phyloP scores from a whole-genome alignment of 2,113 vertebrate species.

The Channa argus region DNA sequence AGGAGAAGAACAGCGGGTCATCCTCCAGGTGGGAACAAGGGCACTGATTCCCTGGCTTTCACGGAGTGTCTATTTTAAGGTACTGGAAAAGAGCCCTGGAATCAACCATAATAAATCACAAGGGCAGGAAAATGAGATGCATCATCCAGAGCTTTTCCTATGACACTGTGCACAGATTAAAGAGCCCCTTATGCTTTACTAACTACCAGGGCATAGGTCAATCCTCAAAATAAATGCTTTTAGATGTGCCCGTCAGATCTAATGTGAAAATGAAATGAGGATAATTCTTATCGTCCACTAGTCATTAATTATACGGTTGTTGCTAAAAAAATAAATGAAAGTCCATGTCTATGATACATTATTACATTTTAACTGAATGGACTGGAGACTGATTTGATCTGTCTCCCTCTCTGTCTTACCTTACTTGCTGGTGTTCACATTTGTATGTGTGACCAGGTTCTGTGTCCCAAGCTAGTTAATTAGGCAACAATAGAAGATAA shows the following conservation, averaged over 20 bases:
- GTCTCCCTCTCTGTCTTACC: neutral
- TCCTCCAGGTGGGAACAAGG: slow-evolving; percentile 43
- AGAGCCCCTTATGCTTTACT: slow-evolving; percentile 64
- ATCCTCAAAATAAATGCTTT: slow-evolving; percentile 60
- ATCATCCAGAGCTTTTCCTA: slow-evolving; percentile 60
- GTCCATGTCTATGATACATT: neutral
- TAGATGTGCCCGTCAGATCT: slow-evolving; percentile 52
- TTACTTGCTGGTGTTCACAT: slow-evolving; percentile 20
- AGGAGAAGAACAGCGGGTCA: slow-evolving; percentile 40
- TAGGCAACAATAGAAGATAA: slow-evolving; percentile 56
- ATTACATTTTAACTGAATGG: neutral
- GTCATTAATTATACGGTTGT: slow-evolving; percentile 9
- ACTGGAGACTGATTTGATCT: slow-evolving; percentile 6
- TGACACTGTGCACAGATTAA: slow-evolving; percentile 67
- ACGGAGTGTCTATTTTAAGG: slow-evolving; percentile 60
- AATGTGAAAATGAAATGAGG: slow-evolving; percentile 43
- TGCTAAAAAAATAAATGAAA: neutral
- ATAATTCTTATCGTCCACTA: slow-evolving; percentile 27
- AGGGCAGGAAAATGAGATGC: slow-evolving; percentile 70
- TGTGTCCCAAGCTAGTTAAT: slow-evolving; percentile 60
- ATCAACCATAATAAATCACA: slow-evolving; percentile 64
- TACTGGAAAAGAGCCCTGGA: slow-evolving; percentile 40
- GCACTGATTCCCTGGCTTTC: slow-evolving; percentile 43
- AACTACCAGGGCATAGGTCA: slow-evolving; percentile 65
- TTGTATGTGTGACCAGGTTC: slow-evolving; percentile 16